Percentiles rank a stretch among this genome's conserved stretches.
phyloP scores from a whole-genome alignment of 2,888 invertebrate species.

The Cryptocephalus primarius region DNA sequence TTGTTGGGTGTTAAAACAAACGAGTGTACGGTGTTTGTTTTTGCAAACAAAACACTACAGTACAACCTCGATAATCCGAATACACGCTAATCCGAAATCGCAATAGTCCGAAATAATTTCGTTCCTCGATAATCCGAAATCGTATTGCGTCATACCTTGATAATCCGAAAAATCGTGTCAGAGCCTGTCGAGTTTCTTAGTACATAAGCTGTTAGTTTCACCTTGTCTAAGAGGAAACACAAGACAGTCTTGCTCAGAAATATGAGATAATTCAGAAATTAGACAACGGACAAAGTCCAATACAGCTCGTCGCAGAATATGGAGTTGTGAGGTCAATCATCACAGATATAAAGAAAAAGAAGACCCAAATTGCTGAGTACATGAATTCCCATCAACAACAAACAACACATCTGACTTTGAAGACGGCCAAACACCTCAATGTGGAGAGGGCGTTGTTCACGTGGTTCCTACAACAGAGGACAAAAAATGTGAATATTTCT shows the following conservation, averaged over 20 bases:
- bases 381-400: too few relatives aligned
- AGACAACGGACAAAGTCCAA: background rate
- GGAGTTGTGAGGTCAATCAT: slow-evolving; percentile 1
- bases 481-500: slow-evolving; percentile 1
- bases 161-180: too few relatives aligned
- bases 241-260: slow-evolving; percentile 1
- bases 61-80: too few relatives aligned
- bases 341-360: background rate
- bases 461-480: slow-evolving; percentile 5
- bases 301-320: background rate
- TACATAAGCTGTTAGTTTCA: too few relatives aligned
- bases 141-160: too few relatives aligned
- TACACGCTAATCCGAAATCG: background rate
- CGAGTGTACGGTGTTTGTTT: too few relatives aligned
- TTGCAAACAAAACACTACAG: too few relatives aligned
- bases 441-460: slow-evolving; percentile 5
- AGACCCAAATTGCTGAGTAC: background rate
- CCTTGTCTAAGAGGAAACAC: background rate
- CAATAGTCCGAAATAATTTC: background rate
- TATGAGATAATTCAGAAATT: background rate
- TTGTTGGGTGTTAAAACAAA: too few relatives aligned
- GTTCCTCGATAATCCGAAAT: background rate
- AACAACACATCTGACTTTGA: too few relatives aligned
- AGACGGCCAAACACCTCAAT: background rate
- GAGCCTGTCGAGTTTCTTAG: too few relatives aligned